Evolutionary conservation across 1,140 invertebrate genomes (phyloP), one percentile per base, ranked within the genome.

Genomic region (Meteorus sp.): DNA sequence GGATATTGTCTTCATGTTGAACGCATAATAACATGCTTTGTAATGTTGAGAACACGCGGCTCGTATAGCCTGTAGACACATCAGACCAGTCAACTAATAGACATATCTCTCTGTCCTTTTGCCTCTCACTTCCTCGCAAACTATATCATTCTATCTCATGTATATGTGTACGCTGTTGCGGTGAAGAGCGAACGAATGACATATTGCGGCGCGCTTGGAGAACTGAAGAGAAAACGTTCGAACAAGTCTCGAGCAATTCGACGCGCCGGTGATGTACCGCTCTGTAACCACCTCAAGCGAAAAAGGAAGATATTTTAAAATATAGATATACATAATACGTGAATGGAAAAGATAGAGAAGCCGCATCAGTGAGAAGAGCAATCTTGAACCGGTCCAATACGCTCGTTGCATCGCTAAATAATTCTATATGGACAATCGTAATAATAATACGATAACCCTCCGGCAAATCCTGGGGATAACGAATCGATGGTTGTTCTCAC

Each of bases 11-110:
- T 3, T 5, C 41, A 44, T 44, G 41, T 44, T 19, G 8, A 17
- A 15, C 13, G 19, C 5, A 22, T 6, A 44, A 44, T 44, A 44
- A 23, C 44, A 20, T 20, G 47, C 15, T 29, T 8, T 1, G n/a
- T 15, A 50, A 31, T 15, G 33, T 50, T 31, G 19, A 27, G 31
- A 35, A 48, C 55, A 39, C 17, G 29, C 47, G 13, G 23, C 25
- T 35, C 22, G 27, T n/a, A n/a, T 17, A 52, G 50, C 31, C 31
- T 37, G 31, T 37, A 35, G 37, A 52, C 27, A 52, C 50, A 35
- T 52, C 50, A 52, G 54, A 27, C 52, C 54, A 43, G 50, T 41
- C 59, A 51, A 20, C 64, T 63, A 68, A 70, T 68, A 68, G 64
- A 70, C 67, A 52, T 61, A 63, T 61, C 60, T 66, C 35, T 61